Base-by-base conservation (phyloP, 2,797 vertebrate genomes). In the Serranus cabrilla region DNA sequence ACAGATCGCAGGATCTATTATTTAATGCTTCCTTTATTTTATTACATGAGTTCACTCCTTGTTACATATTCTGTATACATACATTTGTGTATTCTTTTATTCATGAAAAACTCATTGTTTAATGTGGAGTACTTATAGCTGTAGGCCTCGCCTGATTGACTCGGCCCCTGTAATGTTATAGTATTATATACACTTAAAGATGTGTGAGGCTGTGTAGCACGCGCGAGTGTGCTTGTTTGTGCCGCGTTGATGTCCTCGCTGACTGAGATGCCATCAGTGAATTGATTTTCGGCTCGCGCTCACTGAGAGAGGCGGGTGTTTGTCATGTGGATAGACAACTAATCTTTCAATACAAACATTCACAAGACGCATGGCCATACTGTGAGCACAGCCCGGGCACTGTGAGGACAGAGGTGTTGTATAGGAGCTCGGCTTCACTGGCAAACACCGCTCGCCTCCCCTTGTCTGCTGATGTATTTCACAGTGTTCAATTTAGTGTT, bases 261-360 rank as follows among this genome's bases (percentile, higher is more conserved):
- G 90, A 89, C 91, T 85, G 81, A 87, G 85, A 87, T 92, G 90
- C 88, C 92, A 92, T 94, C 92, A 91, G 89, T 52, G 83, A 94
- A 95, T 95, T 94, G 94, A 95, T 95, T 95, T 94, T 90, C 88
- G 80, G 88, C 90, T 91, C 82, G 73, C 21, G 77, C 87, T 91
- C 90, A 83, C 86, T 80, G 91, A 91, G 82, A 72, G 85, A 87
- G 89, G 83, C 89, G 90, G 89, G 66, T 86, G 91, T 95, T 94
- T 93, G 92, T 95, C 93, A 94, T 93, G 92, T 86, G 91, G 81
- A 86, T 87, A 92, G 93, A 93, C 93, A 92, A 93, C 87, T 93
- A 92, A 94, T 95, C 93, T 93, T 93, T 94, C 92, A 93, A 83
- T 88, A 89, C 85, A 92, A 92, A 92, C 93, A 91, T 91, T 92